Evolutionary conservation across 2,113 vertebrate genomes (phyloP).

Genomic region (Polyodon spathula): DNA sequence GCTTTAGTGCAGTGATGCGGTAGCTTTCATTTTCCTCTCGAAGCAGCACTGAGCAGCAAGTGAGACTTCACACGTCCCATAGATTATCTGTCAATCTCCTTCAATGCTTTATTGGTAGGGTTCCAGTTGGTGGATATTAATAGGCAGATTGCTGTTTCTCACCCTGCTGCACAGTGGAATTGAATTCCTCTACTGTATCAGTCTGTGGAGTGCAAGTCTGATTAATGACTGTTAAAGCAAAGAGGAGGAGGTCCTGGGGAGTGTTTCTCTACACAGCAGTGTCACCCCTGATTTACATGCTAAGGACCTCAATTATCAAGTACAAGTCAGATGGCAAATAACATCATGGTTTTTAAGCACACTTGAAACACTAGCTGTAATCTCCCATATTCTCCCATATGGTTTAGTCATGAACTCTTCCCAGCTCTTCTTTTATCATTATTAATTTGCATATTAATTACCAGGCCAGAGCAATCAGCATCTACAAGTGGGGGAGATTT

Average conservation of each 20-base stretch:
- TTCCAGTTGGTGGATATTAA: too few species aligned
- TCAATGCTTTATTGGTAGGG: too few species aligned
- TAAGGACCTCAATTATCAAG: conserved; percentile 27
- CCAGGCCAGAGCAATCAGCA: conserved; percentile 15
- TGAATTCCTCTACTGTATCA: too few species aligned
- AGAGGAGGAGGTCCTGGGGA: conserved; percentile 6
- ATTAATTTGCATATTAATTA: conserved; percentile 33
- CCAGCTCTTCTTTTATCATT: conserved; percentile 12
- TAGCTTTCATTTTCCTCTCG: too few species aligned
- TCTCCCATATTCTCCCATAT: conserved; percentile 3
- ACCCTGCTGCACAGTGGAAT: background rate
- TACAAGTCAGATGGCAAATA: conserved; percentile 30
- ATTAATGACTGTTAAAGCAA: background rate
- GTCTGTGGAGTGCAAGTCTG: background rate
- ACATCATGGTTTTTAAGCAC: conserved; percentile 30
- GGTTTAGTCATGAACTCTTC: background rate
- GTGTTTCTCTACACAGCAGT: conserved; percentile 13
- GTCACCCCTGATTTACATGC: conserved; percentile 38
- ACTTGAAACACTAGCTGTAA: conserved; percentile 18
- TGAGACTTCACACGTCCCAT: too few species aligned
- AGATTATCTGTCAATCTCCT: too few species aligned
- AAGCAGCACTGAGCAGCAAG: too few species aligned
- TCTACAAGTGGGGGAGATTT: conserved; percentile 9
- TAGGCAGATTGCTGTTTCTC: background rate
- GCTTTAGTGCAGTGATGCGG: too few species aligned